phyloP scores from a whole-genome alignment of 1,140 invertebrate genomes.

The Lasioglossum albipes region DNA sequence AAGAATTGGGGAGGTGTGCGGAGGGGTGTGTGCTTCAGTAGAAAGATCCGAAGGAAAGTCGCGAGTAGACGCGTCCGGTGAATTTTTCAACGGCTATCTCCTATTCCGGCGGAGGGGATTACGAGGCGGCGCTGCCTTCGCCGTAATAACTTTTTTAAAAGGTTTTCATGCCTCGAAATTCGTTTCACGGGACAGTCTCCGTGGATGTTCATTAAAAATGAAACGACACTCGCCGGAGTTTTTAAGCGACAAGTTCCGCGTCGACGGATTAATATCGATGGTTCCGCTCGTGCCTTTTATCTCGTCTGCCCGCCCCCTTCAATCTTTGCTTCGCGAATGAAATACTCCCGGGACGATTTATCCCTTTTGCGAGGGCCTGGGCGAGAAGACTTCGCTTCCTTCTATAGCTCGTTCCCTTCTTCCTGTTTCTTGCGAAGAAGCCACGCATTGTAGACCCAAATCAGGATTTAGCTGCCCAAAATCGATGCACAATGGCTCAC shows the following conservation, averaged over 20 bases:
- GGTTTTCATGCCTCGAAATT: constrained; percentile 27
- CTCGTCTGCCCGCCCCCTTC: neutral
- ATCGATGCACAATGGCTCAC: too few species aligned
- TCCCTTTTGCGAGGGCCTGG: neutral
- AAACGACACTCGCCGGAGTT: constrained; percentile 10
- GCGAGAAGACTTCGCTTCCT: neutral
- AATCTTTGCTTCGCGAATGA: neutral
- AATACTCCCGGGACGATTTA: neutral
- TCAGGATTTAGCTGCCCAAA: too few species aligned
- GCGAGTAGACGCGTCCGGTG: neutral
- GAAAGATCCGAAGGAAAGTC: neutral
- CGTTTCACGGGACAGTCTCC: constrained; percentile 4
- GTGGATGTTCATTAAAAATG: constrained; percentile 26
- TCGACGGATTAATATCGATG: constrained; percentile 29
- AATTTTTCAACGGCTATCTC: constrained; percentile 21
- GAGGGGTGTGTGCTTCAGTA: too few species aligned
- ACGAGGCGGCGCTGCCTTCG: constrained; percentile 6
- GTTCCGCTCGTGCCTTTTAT: constrained; percentile 11
- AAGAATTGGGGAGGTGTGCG: neutral
- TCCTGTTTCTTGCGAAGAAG: neutral
- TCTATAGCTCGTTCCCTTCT: neutral
- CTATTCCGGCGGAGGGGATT: neutral
- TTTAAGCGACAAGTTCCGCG: constrained; percentile 10
- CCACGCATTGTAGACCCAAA: neutral
- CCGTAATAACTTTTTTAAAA: constrained; percentile 37